These are phyloP conservation scores for Podarcis lilfordi DNA, from an alignment of 2,797 vertebrate species.

Conservation along the genomic window DNA sequence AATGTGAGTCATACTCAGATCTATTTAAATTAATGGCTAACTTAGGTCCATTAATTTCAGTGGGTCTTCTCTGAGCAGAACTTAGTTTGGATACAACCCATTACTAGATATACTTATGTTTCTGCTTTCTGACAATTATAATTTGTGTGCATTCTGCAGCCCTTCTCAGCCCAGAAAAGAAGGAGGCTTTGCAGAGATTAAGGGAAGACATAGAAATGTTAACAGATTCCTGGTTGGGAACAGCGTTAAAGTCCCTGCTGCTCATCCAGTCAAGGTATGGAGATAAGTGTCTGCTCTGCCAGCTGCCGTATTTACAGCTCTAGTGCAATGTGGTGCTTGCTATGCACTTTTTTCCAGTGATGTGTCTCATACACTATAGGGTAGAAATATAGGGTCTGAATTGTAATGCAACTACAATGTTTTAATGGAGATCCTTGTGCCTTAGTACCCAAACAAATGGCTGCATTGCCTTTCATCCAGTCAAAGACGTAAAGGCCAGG, in stretches of 20 bases:
- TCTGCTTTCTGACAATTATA: background rate
- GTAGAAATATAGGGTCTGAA: background rate
- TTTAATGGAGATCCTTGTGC: background rate
- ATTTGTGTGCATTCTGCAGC: conserved; percentile 73
- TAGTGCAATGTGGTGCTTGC: too few species aligned
- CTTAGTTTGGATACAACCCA: background rate
- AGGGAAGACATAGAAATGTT: conserved; percentile 92
- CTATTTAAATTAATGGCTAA: too few species aligned
- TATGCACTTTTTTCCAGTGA: background rate
- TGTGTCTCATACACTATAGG: background rate
- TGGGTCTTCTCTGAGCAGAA: too few species aligned
- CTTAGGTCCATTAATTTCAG: too few species aligned
- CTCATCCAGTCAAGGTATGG: conserved; percentile 94
- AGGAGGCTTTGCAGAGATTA: conserved; percentile 89
- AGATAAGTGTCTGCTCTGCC: background rate
- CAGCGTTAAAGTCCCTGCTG: conserved; percentile 92
- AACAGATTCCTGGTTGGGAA: conserved; percentile 96
- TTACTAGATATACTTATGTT: background rate
- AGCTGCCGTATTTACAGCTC: background rate
- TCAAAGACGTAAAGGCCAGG: background rate
- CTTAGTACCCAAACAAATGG: background rate
- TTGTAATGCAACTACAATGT: background rate
- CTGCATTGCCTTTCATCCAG: background rate
- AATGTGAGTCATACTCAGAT: too few species aligned
- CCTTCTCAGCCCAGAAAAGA: conserved; percentile 91